Percentiles rank a stretch among this genome's conserved stretches.
Conservation (phyloP, 2,888 invertebrate genomes). For the Anarsia innoxiella region DNA sequence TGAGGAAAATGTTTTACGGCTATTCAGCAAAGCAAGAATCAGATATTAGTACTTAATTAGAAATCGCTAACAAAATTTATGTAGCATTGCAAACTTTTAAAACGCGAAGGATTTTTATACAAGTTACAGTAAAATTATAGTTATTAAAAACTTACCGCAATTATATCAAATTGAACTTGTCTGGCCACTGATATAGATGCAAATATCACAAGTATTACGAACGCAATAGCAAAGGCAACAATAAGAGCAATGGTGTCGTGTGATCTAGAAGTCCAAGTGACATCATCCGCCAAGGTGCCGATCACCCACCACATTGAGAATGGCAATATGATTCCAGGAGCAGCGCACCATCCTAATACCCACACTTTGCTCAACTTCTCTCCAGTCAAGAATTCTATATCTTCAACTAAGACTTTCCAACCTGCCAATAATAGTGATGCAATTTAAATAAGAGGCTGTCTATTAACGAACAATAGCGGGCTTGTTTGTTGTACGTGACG, state of each 20-base stretch:
- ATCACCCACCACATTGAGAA: constrained; percentile 45
- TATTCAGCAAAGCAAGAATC: too few relatives aligned
- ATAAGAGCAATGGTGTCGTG: constrained; percentile 24
- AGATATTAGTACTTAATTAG: too few relatives aligned
- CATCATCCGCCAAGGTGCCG: constrained; percentile 6
- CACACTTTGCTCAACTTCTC: constrained; percentile 33
- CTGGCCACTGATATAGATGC: constrained; percentile 36
- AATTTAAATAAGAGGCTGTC: too few relatives aligned
- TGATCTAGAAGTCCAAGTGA: constrained; percentile 30
- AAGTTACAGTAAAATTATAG: too few relatives aligned
- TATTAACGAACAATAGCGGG: too few relatives aligned
- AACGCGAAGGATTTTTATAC: too few relatives aligned
- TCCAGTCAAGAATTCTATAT: constrained; percentile 52
- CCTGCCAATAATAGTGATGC: too few relatives aligned
- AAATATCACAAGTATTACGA: constrained; percentile 25
- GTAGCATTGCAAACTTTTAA: too few relatives aligned
- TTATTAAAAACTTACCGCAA: too few relatives aligned
- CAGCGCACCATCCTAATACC: constrained; percentile 48
- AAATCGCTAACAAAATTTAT: too few relatives aligned
- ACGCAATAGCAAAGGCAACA: constrained; percentile 22
- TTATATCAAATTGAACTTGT: constrained; percentile 43
- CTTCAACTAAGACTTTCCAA: constrained; percentile 46
- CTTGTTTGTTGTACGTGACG: too few relatives aligned
- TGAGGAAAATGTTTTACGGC: too few relatives aligned
- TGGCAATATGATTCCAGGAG: constrained; percentile 32